Conservation (phyloP, 2,797 vertebrate genomes). For the Squalus acanthias region DNA sequence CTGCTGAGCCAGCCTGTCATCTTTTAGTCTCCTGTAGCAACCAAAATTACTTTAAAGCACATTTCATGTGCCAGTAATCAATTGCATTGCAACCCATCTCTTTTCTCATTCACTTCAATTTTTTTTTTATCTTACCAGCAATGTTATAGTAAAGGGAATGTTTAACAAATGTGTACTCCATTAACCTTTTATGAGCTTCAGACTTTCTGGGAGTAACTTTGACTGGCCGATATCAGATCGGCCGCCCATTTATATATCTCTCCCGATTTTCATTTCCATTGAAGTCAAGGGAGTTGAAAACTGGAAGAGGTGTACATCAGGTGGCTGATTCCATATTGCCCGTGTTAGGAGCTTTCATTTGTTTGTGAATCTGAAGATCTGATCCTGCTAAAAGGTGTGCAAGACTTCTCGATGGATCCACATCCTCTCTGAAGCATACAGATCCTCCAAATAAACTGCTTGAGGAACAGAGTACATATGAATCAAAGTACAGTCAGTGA, state of each 20-base stretch:
- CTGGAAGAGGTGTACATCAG: neutral
- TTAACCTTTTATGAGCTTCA: neutral
- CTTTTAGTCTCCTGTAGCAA: neutral
- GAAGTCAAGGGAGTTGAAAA: neutral
- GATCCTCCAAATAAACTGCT: neutral
- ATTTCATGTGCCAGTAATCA: constrained; percentile 7
- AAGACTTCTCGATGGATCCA: neutral
- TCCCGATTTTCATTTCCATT: too few relatives aligned
- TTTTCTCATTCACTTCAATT: neutral
- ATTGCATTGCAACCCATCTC: neutral
- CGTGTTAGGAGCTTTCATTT: neutral
- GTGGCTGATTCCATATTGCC: neutral
- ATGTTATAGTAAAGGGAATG: neutral
- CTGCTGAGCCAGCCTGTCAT: neutral
- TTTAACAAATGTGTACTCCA: neutral
- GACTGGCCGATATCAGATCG: neutral
- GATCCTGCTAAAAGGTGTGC: neutral
- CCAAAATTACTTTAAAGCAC: neutral
- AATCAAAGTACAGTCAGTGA: neutral
- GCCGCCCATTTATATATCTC: too few relatives aligned
- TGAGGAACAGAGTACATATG: neutral
- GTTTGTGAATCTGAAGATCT: neutral
- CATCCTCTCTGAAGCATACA: neutral
- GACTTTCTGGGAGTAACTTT: neutral
- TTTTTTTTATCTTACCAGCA: neutral